phyloP scores from a whole-genome alignment of 1,140 invertebrate genomes.

The Cephus cinctus region DNA sequence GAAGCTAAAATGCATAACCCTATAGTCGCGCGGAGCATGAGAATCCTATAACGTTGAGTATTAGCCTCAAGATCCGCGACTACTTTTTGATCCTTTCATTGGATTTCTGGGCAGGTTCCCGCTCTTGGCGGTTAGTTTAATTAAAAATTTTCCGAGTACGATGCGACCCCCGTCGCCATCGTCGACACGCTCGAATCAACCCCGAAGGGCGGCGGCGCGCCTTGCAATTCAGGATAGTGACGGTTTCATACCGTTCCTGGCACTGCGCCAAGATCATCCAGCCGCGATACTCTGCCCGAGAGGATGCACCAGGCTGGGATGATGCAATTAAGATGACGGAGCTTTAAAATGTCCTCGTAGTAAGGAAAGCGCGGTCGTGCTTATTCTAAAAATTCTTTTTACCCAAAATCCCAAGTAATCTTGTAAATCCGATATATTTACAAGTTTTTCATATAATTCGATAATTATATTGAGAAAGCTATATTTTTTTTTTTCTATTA shows the following conservation, averaged over 20 bases:
- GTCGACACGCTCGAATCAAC: slow-evolving; percentile 9
- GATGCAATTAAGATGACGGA: slow-evolving; percentile 49
- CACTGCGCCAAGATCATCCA: slow-evolving; percentile 34
- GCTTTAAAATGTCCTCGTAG: too few species aligned
- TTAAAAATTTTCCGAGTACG: slow-evolving; percentile 36
- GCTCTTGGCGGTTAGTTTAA: slow-evolving; percentile 35
- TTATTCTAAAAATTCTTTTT: too few species aligned
- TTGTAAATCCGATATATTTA: too few species aligned
- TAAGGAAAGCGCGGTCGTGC: too few species aligned
- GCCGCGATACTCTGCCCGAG: slow-evolving; percentile 32
- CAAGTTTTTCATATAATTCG: background rate
- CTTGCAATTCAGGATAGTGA: slow-evolving; percentile 40
- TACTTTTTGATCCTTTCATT: too few species aligned
- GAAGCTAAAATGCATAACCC: too few species aligned
- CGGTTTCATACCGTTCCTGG: slow-evolving; percentile 38
- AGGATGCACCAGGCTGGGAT: slow-evolving; percentile 40
- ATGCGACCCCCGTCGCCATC: slow-evolving; percentile 13
- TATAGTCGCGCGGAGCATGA: too few species aligned
- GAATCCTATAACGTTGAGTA: too few species aligned
- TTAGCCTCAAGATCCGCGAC: too few species aligned
- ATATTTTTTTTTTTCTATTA: background rate
- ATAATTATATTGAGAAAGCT: too few species aligned
- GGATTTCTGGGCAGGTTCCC: too few species aligned
- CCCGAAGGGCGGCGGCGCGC: slow-evolving; percentile 14
- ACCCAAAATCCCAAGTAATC: too few species aligned